Base-by-base conservation (phyloP, 2,888 invertebrate species). In the Trisateles emortualis region DNA sequence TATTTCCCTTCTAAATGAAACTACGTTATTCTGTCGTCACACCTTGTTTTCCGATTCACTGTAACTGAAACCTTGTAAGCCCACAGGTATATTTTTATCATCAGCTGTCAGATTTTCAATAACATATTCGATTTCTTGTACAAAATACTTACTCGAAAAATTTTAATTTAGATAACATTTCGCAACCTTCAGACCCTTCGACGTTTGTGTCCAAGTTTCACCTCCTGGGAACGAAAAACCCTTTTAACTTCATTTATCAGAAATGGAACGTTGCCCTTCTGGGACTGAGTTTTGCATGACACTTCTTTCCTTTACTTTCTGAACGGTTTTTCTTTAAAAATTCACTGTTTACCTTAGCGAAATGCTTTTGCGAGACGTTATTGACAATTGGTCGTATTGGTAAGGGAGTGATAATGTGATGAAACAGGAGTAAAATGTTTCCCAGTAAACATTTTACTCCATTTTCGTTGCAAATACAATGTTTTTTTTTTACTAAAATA, bases 241-340 rank as follows among this genome's bases (percentile, higher is more conserved):
- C 86, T 87, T 88, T 89, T 84, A 85, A 86, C 80, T 85, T 84
- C 81, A 81, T 84, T 86, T 83, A 84, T 84, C 83, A 81, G 84
- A 84, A 87, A 86, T 83, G 82, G 84, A 81, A 84, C 83, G 77
- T 66, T 49, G 62, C 74, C 83, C 77, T 64, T 26, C 17, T 51
- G 84, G 81, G 84, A 76, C 72, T 64, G 64, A 79, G 74, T 78
- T 86, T 86, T 82, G 79, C 81, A 83, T 84, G 81, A 80, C 80
- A 81, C 78, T 78, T 63, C 68, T 72, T 75, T 73, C 73, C 68
- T 70, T 69, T 59, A 58, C 52, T 49, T 68, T 65, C 54, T 51
- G 26, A 42, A 45, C 57, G 52, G 52, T 63, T 63, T 54, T 52
- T 54, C 52, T 62, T 60, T 42, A 50, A 53, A 36, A 17, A 41